Conservation (phyloP, 2,888 invertebrate species). For the Acleris laterana region DNA sequence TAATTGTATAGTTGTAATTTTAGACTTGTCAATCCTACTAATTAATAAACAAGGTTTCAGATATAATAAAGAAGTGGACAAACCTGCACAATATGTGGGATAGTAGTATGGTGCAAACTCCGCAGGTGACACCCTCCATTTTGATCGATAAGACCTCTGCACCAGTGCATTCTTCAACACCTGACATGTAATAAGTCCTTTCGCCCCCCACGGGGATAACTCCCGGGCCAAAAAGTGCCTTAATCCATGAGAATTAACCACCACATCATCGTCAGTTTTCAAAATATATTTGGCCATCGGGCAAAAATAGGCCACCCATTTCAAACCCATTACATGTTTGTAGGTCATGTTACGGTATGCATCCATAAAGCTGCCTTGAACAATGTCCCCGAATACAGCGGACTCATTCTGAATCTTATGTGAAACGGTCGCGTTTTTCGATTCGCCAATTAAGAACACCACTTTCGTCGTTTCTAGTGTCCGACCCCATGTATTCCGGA, state of each 20-base stretch:
- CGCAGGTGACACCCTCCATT: constrained; percentile 89
- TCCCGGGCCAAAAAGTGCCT: constrained; percentile 83
- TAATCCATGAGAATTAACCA: constrained; percentile 87
- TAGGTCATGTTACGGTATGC: constrained; percentile 92
- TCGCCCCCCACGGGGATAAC: constrained; percentile 85
- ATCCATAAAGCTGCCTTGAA: constrained; percentile 91
- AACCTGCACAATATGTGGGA: constrained; percentile 90
- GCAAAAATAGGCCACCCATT: constrained; percentile 90
- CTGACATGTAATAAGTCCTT: constrained; percentile 87
- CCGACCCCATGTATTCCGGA: constrained; percentile 90
- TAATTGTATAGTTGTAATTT: too few species aligned
- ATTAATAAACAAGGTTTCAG: background rate
- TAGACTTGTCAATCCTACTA: too few species aligned
- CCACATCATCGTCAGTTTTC: constrained; percentile 91
- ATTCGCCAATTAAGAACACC: constrained; percentile 87
- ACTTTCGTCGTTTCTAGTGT: constrained; percentile 81
- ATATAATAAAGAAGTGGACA: background rate
- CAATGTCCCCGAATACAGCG: constrained; percentile 85
- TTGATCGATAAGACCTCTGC: constrained; percentile 87
- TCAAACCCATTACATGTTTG: constrained; percentile 92
- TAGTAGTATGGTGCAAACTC: constrained; percentile 87
- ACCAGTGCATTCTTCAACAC: constrained; percentile 76
- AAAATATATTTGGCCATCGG: constrained; percentile 87
- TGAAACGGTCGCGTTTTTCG: constrained; percentile 53
- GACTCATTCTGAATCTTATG: constrained; percentile 85